Evolutionary conservation across 1,140 invertebrate species (phyloP), one percentile per base, ranked within the genome.

Genomic region (Drosophila nebulosa): DNA sequence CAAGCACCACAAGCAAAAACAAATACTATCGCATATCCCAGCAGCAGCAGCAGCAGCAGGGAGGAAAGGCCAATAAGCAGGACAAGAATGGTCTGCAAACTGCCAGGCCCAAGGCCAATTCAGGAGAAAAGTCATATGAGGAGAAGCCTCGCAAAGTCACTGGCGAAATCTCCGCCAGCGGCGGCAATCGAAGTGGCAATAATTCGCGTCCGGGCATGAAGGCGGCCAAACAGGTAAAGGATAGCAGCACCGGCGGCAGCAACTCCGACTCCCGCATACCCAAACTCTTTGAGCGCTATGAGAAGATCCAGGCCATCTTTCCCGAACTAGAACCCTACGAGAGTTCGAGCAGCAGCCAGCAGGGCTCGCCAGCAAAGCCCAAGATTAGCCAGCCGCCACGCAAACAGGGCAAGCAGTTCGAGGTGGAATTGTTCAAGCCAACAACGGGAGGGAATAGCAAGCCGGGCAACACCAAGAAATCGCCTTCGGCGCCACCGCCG

Each of bases 301-400:
- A 94, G 46, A 95, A 95, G 92, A 94, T 95, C 36, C 95, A 96
- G 79, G 93, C 95, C 70, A 95, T 96, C 42, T 96, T 96, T 84
- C 95, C 95, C 0, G 93, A 94, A 70, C 93, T 95, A 64, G 94
- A 94, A 60, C 94, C 94, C 4, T 92, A 92, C 30, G 77, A 74
- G n/a, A n/a, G 50, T 14, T 32, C 30, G 30, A 26, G 51, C 24
- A 24, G 51, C 22, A 16, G 22, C n/a, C n/a, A n/a, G n/a, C n/a
- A n/a, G n/a, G n/a, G n/a, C 5, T 12, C 16, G 26, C 16, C 39
- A 3, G 58, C 69, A 56, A 75, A 75, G 60, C 46, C 59, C 10
- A 73, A 72, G n/a, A 62, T 10, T 10, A 57, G 30, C 56, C 64
- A 61, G 50, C 21, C 46, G 3, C 7, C 59, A 0, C 77, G 69